Percentiles rank a stretch among this genome's conserved stretches.
Evolutionary conservation across 35 echinoderm and acorn worm species (phyloP).

Genomic region (Eucidaris tribuloides): DNA sequence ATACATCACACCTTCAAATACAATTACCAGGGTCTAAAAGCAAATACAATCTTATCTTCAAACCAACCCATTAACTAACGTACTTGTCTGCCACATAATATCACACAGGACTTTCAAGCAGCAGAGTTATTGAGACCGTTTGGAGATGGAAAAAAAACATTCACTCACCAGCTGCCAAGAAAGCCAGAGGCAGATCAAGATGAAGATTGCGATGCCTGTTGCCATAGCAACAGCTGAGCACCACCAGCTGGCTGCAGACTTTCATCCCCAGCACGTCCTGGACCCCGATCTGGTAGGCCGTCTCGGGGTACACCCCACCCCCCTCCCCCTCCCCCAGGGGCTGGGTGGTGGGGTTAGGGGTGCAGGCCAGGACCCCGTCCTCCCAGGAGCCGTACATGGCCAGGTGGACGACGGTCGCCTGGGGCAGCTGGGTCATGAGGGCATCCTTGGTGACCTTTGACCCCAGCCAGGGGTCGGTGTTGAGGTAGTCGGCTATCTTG

Average conservation of each 20-base stretch:
- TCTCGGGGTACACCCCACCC: slow-evolving; percentile 44
- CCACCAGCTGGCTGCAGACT: slow-evolving; percentile 64
- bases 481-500: slow-evolving; percentile 65
- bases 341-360: slow-evolving; percentile 52
- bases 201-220: slow-evolving; percentile 61
- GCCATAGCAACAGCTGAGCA: slow-evolving; percentile 87
- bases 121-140: too few species aligned
- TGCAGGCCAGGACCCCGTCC: slow-evolving; percentile 63
- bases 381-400: slow-evolving; percentile 85
- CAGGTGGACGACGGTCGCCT: slow-evolving; percentile 23
- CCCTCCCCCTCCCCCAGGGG: slow-evolving; percentile 18
- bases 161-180: slow-evolving; percentile 77
- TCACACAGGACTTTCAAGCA: too few species aligned
- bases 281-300: slow-evolving; percentile 46
- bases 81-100: too few species aligned
- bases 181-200: slow-evolving; percentile 64
- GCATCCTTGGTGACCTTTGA: slow-evolving; percentile 63
- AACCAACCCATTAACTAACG: too few species aligned
- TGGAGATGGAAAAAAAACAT: too few species aligned
- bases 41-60: too few species aligned
- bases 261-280: slow-evolving; percentile 63
- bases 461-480: slow-evolving; percentile 42
- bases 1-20: too few species aligned
- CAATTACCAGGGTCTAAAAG: too few species aligned
- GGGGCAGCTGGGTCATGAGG: slow-evolving; percentile 44